These are phyloP conservation scores for Odontothrips loti DNA, from an alignment of 2,888 invertebrate genomes.

Conservation along the genomic window DNA sequence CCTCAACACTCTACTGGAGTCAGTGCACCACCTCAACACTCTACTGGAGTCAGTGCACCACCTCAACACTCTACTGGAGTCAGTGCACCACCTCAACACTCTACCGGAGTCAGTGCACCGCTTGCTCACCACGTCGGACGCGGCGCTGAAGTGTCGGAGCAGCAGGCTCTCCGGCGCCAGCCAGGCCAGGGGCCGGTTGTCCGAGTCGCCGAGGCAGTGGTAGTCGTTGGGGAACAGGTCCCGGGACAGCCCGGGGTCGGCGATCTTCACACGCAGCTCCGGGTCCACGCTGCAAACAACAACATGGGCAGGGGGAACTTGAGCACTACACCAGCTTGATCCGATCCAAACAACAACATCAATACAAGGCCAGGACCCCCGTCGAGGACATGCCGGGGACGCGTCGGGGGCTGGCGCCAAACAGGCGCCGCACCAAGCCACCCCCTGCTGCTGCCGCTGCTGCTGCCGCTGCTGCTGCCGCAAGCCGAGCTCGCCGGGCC, in stretches of 20 bases:
- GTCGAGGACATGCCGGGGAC: too few relatives aligned
- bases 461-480: background rate
- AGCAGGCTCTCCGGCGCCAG: slow-evolving; percentile 81
- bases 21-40: too few relatives aligned
- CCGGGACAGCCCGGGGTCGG: slow-evolving; percentile 81
- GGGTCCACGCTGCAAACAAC: slow-evolving; percentile 60
- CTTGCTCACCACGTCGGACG: slow-evolving; percentile 80
- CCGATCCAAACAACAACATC: background rate
- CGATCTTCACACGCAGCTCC: slow-evolving; percentile 74
- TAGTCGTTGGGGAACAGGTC: slow-evolving; percentile 92
- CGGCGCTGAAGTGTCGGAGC: slow-evolving; percentile 74
- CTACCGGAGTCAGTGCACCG: background rate
- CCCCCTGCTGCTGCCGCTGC: background rate
- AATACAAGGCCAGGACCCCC: too few relatives aligned
- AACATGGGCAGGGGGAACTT: background rate
- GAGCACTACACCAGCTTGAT: background rate
- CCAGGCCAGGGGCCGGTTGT: slow-evolving; percentile 92
- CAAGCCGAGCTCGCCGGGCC: background rate
- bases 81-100: too few relatives aligned
- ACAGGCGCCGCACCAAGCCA: background rate
- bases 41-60: too few relatives aligned
- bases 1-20: too few relatives aligned
- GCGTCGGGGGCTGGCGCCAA: background rate
- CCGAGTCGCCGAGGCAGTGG: slow-evolving; percentile 88
- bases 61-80: too few relatives aligned